These are phyloP conservation scores for Nomada goodeniana DNA, from an alignment of 2,888 invertebrate genomes.

Conservation along the genomic window DNA sequence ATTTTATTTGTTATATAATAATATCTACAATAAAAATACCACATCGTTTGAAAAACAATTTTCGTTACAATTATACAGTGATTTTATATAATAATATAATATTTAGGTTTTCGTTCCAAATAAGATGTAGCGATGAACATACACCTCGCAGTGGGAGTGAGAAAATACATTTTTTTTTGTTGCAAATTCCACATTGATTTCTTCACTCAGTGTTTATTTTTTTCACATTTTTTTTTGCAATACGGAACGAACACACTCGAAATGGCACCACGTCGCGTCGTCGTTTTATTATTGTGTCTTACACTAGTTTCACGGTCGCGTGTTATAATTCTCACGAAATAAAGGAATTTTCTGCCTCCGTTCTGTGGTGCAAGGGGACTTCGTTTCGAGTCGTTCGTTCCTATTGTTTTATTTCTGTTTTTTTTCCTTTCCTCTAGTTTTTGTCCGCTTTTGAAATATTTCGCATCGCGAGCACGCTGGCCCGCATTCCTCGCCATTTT, in stretches of 20 bases:
- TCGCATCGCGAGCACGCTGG: constrained; percentile 45
- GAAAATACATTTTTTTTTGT: constrained; percentile 82
- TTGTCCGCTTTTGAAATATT: constrained; percentile 47
- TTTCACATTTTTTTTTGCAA: constrained; percentile 65
- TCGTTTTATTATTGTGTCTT: constrained; percentile 13
- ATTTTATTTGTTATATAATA: constrained; percentile 84
- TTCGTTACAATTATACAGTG: constrained; percentile 83
- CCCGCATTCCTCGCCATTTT: constrained; percentile 42
- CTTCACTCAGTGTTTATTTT: constrained; percentile 76
- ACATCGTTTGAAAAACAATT: constrained; percentile 84
- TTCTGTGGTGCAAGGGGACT: not conserved
- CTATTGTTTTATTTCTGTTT: constrained; percentile 24
- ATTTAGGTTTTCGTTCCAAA: constrained; percentile 81
- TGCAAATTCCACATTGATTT: constrained; percentile 81
- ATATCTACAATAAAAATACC: constrained; percentile 84
- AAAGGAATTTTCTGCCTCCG: not conserved
- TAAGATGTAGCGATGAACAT: constrained; percentile 83
- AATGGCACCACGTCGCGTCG: constrained; percentile 58
- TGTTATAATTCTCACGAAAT: constrained; percentile 7
- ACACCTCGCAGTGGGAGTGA: constrained; percentile 82
- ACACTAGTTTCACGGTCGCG: not conserved
- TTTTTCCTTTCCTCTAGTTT: constrained; percentile 30
- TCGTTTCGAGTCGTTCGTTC: constrained; percentile 62
- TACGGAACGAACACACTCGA: constrained; percentile 69
- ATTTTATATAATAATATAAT: constrained; percentile 82